Percentiles rank a stretch among this genome's conserved stretches.
phyloP scores from a whole-genome alignment of 2,888 invertebrate species.

The Caenorhabditis drosophilae region DNA sequence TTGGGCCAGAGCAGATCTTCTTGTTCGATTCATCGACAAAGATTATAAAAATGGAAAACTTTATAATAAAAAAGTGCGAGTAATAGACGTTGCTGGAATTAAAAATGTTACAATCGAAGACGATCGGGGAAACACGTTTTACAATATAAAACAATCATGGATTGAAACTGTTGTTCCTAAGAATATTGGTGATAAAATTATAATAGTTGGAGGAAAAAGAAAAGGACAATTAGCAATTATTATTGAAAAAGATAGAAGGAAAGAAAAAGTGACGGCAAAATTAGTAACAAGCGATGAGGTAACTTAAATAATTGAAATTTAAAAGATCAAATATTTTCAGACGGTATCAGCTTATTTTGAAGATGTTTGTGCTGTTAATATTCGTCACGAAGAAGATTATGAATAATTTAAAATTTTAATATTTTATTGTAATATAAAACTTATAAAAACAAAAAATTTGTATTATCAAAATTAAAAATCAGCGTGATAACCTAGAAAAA shows the following conservation, averaged over 20 bases:
- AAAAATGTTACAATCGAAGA: slow-evolving; percentile 50
- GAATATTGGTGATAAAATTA: slow-evolving; percentile 42
- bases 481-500: no score
- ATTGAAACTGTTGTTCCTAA: slow-evolving; percentile 56
- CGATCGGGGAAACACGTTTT: slow-evolving; percentile 36
- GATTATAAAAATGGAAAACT: slow-evolving; percentile 41
- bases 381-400: slow-evolving; percentile 42
- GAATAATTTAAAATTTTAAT: no score
- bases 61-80: slow-evolving; percentile 46
- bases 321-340: slow-evolving; percentile 10
- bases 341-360: slow-evolving; percentile 42
- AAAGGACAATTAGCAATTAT: slow-evolving; percentile 43
- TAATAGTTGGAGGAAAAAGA: slow-evolving; percentile 46
- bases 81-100: slow-evolving; percentile 51
- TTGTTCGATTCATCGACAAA: slow-evolving; percentile 49
- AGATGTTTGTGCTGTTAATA: slow-evolving; percentile 46
- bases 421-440: no score
- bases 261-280: slow-evolving; percentile 23
- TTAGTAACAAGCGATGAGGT: slow-evolving; percentile 27
- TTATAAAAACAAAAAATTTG: no score
- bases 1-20: slow-evolving; percentile 49
- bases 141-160: slow-evolving; percentile 45
- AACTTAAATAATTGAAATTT: neutral
- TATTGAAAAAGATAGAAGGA: slow-evolving; percentile 44
- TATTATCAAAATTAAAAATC: no score